Evolutionary conservation across 2,888 invertebrate species (phyloP).

Genomic region (Chloroclystis v-ata): DNA sequence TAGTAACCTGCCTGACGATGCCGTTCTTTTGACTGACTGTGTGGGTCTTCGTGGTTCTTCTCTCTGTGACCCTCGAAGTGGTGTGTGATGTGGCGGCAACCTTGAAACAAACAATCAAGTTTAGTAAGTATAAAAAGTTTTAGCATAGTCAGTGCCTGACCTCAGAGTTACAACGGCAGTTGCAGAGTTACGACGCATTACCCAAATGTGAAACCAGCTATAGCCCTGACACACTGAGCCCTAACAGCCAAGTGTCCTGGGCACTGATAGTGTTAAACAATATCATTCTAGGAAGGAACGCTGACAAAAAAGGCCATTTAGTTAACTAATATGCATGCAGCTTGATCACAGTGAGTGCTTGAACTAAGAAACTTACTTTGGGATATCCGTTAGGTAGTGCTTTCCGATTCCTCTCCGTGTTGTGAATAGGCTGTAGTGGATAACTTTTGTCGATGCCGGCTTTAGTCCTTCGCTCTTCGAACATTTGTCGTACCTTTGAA

Average conservation of each 20-base stretch:
- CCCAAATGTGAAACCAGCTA: too few species aligned
- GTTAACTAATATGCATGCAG: too few species aligned
- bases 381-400: slow-evolving; percentile 58
- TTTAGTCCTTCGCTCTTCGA: slow-evolving; percentile 86
- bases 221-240: too few species aligned
- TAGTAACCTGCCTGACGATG: slow-evolving; percentile 42
- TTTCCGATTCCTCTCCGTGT: slow-evolving; percentile 60
- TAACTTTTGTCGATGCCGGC: slow-evolving; percentile 89
- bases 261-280: too few species aligned
- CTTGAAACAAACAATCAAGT: background rate
- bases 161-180: too few species aligned
- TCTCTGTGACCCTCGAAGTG: slow-evolving; percentile 37
- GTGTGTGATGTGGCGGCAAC: slow-evolving; percentile 36
- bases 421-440: slow-evolving; percentile 86
- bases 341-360: too few species aligned
- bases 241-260: too few species aligned
- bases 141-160: too few species aligned
- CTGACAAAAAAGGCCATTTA: too few species aligned
- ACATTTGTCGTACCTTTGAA: slow-evolving; percentile 88
- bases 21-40: slow-evolving; percentile 40
- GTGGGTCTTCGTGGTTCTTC: slow-evolving; percentile 41
- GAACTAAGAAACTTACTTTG: too few species aligned
- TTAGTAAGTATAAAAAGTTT: background rate
- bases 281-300: too few species aligned
- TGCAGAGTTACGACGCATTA: too few species aligned